Evolutionary conservation across 1,140 invertebrate genomes (phyloP), one percentile per base, ranked within the genome.

Genomic region (Cotesia vestalis): DNA sequence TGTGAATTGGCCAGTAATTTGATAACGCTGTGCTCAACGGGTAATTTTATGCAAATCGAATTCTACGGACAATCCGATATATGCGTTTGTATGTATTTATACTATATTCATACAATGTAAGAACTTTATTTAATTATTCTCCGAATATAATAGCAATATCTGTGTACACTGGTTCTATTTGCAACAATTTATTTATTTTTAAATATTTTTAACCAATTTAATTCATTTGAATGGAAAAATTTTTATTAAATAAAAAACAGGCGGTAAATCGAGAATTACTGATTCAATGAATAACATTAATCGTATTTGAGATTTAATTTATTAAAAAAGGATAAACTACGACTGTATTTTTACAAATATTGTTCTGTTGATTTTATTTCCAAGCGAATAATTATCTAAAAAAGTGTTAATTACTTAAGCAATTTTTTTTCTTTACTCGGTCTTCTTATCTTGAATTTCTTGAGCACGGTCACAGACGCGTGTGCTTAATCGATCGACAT

Each of bases 11-110:
- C 20, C 8, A 40, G 35, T 76, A 73, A 73, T 71, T 74, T 35
- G 67, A 71, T 73, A 72, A 74, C 69, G 57, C 46, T 9, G 51
- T 27, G 46, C 53, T 40, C 60, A 17, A 14, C 66, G 4, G n/a
- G 64, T 77, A 80, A 79, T 78, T 78, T 73, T 75, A 79, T 77
- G 77, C 77, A 75, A 69, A 78, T 77, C 66, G 73, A 57, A 74
- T 78, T 71, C 46, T 46, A 51, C 20, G 20, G 27, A 35, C 60
- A 69, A 62, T 70, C 68, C 59, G 68, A 70, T 70, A 62, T 27
- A 46, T 12, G 68, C 20, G 8, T 51, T 9, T 27, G n/a, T 27
- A 36, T 57, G 53, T 57, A 67, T n/a, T 12, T 53, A 35, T 27
- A 12, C 38, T 36, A 46, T 40, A 6, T 60, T 11, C 6, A 17